Base-by-base conservation (phyloP, 2,797 vertebrate genomes). In the Ceryle rudis region DNA sequence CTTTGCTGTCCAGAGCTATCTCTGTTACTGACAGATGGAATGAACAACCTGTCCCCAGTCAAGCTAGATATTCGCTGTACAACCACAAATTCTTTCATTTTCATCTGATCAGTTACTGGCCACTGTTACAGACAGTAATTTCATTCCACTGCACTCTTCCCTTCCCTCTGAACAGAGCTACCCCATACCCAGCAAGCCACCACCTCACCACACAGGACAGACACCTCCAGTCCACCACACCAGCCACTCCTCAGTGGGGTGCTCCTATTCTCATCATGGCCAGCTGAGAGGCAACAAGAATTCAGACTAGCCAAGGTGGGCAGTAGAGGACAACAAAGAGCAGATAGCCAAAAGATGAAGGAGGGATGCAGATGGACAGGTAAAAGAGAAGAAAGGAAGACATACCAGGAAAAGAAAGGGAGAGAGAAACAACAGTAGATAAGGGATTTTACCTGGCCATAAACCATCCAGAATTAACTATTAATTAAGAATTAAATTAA, bases 111-210 rank as follows among this genome's bases (percentile, higher is more conserved):
- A 66, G 55, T 57, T 70, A 67, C 44, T 28, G 57, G 73, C 47
- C 26, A 28, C 22, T 17, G 26, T 57, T 42, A 62, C 42, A 33
- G 14, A 85, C 47, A 33, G 6, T 17, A 35, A 86, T 64, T 89
- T 89, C 67, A 64, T 17, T 29, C 37, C 49, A 11, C 37, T 2
- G 3, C 0, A 2, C 2, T 0, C n/a, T 26, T 18, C 14, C 31
- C n/a, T 52, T 11, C 5, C 10, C 15, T 6, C 1, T 0, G 37
- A 39, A 28, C 23, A 61, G 28, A 25, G 44, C 31, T 25, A 28
- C 10, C n/a, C 44, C 14, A 17, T 2, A 37, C 0, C 22, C 25
- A n/a, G 57, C 2, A 18, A 93, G 35, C 10, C 79, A n/a, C 23
- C 52, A 55, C 44, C 67, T 17, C 41, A 39, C 37, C 55, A 31